phyloP scores from a whole-genome alignment of 1,140 invertebrate genomes.

The Drosophila serrata region DNA sequence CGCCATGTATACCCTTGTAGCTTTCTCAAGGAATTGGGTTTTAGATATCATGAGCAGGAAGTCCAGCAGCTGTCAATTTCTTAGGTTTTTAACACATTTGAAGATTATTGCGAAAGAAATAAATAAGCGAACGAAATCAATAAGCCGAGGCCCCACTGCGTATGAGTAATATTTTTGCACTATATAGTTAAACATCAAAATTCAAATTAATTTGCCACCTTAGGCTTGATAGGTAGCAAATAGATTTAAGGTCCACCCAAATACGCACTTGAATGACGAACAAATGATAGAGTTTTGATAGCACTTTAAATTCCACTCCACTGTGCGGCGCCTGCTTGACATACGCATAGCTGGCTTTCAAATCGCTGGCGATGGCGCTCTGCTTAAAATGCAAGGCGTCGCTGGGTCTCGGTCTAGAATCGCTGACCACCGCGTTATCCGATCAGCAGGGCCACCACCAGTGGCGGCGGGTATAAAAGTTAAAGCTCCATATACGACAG shows the following conservation, averaged over 20 bases:
- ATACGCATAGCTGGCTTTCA: constrained; percentile 64
- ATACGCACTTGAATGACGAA: background rate
- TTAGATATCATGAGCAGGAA: background rate
- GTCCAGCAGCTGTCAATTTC: background rate
- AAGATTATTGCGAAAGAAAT: background rate
- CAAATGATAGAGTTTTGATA: constrained; percentile 30
- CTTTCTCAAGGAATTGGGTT: background rate
- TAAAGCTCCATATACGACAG: constrained; percentile 59
- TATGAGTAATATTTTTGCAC: constrained; percentile 11
- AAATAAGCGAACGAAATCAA: background rate
- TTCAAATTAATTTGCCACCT: background rate
- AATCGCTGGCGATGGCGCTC: constrained; percentile 33
- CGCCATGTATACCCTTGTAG: background rate
- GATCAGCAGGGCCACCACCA: constrained; percentile 41
- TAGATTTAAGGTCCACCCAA: constrained; percentile 19
- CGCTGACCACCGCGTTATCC: constrained; percentile 29
- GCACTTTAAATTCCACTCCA: constrained; percentile 48
- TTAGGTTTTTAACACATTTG: too few species aligned
- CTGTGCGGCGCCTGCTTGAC: constrained; percentile 67
- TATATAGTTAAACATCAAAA: background rate
- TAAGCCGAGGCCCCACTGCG: background rate
- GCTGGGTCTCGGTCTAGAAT: constrained; percentile 60
- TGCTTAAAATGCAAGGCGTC: constrained; percentile 65
- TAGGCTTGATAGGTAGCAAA: background rate
- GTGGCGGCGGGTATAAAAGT: constrained; percentile 60